Conservation (phyloP, 92 coral and sea anemone genomes). For the Palythoa heliodiscus region DNA sequence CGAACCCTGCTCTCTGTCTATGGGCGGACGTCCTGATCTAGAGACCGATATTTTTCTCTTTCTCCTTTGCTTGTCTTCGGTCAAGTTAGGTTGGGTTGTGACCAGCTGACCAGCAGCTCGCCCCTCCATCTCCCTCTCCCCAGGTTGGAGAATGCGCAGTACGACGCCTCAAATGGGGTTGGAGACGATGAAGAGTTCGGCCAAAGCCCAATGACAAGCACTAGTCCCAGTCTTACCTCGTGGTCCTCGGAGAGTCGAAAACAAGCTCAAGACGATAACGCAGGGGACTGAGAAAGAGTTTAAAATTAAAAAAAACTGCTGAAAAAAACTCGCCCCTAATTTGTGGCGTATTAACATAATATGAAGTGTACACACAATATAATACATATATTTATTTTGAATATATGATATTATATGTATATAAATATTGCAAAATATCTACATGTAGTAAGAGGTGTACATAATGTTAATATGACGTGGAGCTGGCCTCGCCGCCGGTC, state of each 20-base stretch:
- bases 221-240: constrained; percentile 35
- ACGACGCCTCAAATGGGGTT: constrained; percentile 43
- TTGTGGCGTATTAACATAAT: neutral
- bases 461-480: constrained; percentile 36
- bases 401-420: constrained; percentile 22
- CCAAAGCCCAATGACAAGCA: constrained; percentile 44
- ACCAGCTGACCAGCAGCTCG: constrained; percentile 48
- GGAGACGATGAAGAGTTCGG: constrained; percentile 45
- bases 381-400: constrained; percentile 41
- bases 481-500: neutral
- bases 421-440: constrained; percentile 33
- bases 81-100: constrained; percentile 54
- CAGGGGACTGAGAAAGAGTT: constrained; percentile 23
- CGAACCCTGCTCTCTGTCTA: neutral
- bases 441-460: constrained; percentile 24
- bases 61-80: constrained; percentile 53
- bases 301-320: neutral
- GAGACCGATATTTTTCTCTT: constrained; percentile 48
- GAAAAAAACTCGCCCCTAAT: neutral
- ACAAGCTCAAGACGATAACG: constrained; percentile 37
- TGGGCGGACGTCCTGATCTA: constrained; percentile 32
- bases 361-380: constrained; percentile 19
- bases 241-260: constrained; percentile 44
- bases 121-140: constrained; percentile 52
- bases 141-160: constrained; percentile 47